These are phyloP conservation scores for Eptesicus fuscus DNA, from an alignment of 2,113 vertebrate species.

Conservation along the genomic window DNA sequence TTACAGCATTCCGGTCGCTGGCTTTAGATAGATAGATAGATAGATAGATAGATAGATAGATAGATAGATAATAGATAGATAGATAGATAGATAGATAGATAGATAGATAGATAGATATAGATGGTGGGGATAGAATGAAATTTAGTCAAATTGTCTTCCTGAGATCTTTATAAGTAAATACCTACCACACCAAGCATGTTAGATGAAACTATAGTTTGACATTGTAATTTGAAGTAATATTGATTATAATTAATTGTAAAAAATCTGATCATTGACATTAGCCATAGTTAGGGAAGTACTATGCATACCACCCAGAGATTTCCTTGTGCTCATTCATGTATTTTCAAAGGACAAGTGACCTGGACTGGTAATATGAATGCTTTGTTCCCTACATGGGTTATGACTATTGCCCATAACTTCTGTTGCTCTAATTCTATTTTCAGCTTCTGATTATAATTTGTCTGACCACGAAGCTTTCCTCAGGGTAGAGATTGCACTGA, in stretches of 20 bases:
- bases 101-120: no score
- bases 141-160: not conserved
- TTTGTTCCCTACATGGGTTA: not conserved
- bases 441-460: not conserved
- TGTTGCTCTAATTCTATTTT: not conserved
- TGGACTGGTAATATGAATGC: not conserved
- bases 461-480: not conserved
- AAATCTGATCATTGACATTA: not conserved
- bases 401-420: not conserved
- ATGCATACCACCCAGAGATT: not conserved
- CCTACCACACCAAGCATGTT: not conserved
- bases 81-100: no score
- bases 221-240: not conserved
- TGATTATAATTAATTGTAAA: slow-evolving; percentile 1
- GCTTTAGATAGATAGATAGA: no score
- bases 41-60: no score
- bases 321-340: not conserved
- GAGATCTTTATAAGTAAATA: not conserved
- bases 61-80: no score
- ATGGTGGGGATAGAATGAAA: not conserved
- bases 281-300: not conserved
- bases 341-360: not conserved
- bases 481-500: not conserved
- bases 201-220: not conserved
- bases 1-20: no score